A percentile compares a stretch with the other conserved stretches of the same genome.
Evolutionary conservation across 2,797 vertebrate genomes (phyloP).

Genomic region (Austrolebias charrua): DNA sequence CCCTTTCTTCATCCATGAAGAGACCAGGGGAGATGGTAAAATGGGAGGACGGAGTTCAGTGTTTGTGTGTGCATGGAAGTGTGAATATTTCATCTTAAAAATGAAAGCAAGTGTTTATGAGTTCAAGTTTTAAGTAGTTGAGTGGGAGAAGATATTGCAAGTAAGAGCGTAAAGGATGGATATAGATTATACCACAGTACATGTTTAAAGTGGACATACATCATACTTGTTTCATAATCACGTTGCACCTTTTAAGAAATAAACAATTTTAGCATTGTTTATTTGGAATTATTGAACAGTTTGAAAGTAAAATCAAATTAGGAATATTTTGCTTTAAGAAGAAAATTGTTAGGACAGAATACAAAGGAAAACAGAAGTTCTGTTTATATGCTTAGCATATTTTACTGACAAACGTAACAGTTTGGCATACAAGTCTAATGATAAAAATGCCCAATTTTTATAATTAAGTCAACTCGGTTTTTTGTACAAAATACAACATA

Average conservation of each 20-base stretch:
- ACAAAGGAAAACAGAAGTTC: too few relatives aligned
- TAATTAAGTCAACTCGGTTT: too few relatives aligned
- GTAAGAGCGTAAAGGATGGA: conserved; percentile 31
- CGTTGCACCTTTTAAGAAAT: background rate
- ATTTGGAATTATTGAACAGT: background rate
- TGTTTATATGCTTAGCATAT: too few relatives aligned
- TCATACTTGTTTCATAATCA: conserved; percentile 10
- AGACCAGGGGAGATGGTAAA: conserved; percentile 24
- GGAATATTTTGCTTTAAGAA: too few relatives aligned
- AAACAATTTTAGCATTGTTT: background rate
- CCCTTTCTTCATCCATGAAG: conserved; percentile 16
- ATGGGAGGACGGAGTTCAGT: conserved; percentile 24
- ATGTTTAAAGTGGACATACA: conserved; percentile 14
- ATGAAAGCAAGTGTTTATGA: conserved; percentile 23
- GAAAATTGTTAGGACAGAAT: too few relatives aligned
- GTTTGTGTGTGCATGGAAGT: conserved; percentile 1
- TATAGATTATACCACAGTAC: conserved; percentile 1
- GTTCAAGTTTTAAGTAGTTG: conserved; percentile 52
- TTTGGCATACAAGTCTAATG: too few relatives aligned
- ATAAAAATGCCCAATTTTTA: too few relatives aligned
- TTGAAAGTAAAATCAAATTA: too few relatives aligned
- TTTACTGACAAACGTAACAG: too few relatives aligned
- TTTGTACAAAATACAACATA: too few relatives aligned
- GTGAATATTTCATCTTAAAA: conserved; percentile 9
- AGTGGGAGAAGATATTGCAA: conserved; percentile 45